Conservation (phyloP, 2,113 vertebrate species). For the Atherinomorus stipes region DNA sequence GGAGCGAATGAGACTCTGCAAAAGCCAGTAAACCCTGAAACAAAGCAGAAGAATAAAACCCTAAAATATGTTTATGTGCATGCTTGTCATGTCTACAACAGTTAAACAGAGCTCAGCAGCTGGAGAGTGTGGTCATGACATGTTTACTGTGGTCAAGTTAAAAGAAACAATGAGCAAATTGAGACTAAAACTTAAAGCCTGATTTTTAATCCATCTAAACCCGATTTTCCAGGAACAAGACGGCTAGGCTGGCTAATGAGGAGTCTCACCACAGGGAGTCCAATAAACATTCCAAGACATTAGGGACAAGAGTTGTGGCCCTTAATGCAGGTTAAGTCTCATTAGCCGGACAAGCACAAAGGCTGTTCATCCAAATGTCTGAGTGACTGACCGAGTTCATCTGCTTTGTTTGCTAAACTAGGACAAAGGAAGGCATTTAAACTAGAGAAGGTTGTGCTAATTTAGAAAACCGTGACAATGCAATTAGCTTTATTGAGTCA, state of each 20-base stretch:
- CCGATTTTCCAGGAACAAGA: slow-evolving; percentile 50
- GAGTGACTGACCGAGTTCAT: neutral
- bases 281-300: slow-evolving; percentile 52
- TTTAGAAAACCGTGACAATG: no score
- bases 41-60: slow-evolving; percentile 10
- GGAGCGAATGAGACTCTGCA: slow-evolving; percentile 84
- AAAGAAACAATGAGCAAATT: slow-evolving; percentile 43
- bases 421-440: neutral
- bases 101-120: neutral
- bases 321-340: slow-evolving; percentile 53
- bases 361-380: slow-evolving; percentile 31
- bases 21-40: slow-evolving; percentile 89
- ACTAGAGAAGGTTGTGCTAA: no score
- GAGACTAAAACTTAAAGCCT: slow-evolving; percentile 44
- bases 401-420: slow-evolving; percentile 14
- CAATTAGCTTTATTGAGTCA: no score
- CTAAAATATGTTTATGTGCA: no score
- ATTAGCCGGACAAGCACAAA: slow-evolving; percentile 35
- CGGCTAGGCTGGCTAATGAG: slow-evolving; percentile 39
- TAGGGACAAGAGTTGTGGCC: slow-evolving; percentile 38
- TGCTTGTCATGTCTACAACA: no score
- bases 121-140: neutral
- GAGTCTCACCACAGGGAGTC: slow-evolving; percentile 43
- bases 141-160: neutral
- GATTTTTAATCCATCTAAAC: slow-evolving; percentile 57